Percentiles rank a stretch among this genome's conserved stretches.
phyloP scores from a whole-genome alignment of 1,140 invertebrate genomes.

The Pseudomyrmex concolor region DNA sequence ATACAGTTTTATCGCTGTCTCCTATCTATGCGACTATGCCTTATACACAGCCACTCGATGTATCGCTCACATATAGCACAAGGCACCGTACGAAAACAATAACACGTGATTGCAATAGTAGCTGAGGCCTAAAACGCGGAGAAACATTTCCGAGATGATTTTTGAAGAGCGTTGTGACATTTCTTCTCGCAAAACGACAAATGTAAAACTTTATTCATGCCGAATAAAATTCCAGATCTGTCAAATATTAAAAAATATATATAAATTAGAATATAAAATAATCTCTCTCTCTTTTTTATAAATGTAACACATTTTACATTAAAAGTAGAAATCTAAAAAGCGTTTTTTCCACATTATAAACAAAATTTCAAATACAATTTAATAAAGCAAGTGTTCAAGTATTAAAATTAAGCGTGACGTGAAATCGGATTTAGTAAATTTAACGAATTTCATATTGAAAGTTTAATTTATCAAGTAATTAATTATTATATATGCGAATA shows the following conservation, averaged over 20 bases:
- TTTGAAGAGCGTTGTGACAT: background rate
- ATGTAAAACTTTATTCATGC: background rate
- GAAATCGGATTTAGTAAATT: too few relatives aligned
- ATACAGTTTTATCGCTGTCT: constrained; percentile 46
- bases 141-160: constrained; percentile 10
- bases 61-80: constrained; percentile 7
- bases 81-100: constrained; percentile 17
- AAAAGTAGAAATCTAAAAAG: too few relatives aligned
- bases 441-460: too few relatives aligned
- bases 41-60: background rate
- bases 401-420: too few relatives aligned
- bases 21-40: constrained; percentile 23
- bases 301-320: too few relatives aligned
- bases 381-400: too few relatives aligned
- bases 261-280: background rate
- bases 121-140: background rate
- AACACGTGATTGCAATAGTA: constrained; percentile 19
- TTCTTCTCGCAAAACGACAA: background rate
- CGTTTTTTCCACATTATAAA: too few relatives aligned
- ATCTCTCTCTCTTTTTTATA: too few relatives aligned
- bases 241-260: background rate
- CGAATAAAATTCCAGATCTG: too few relatives aligned
- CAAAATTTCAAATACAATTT: too few relatives aligned
- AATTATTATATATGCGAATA: too few relatives aligned
- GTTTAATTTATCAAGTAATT: too few relatives aligned